Evolutionary conservation across 2,113 vertebrate species (phyloP).

Genomic region (Eupsittula cactorum): DNA sequence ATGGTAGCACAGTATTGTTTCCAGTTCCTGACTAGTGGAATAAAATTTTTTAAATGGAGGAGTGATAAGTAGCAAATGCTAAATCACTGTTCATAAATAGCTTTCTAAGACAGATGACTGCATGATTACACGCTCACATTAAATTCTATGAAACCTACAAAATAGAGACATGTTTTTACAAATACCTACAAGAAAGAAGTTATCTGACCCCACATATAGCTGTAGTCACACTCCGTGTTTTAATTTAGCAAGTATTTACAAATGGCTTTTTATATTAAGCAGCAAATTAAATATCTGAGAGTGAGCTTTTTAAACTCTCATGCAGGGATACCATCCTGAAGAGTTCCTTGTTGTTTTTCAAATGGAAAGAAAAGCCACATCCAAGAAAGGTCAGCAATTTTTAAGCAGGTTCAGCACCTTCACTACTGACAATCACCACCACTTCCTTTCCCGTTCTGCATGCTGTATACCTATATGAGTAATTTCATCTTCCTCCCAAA

Average conservation of each 20-base stretch:
- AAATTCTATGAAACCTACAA: background rate
- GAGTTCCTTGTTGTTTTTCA: background rate
- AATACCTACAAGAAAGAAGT: background rate
- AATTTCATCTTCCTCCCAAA: background rate
- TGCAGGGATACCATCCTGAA: background rate
- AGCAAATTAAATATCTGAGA: background rate
- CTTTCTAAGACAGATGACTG: conserved; percentile 15
- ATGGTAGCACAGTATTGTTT: conserved; percentile 19
- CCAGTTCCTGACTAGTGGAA: conserved; percentile 20
- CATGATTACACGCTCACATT: background rate
- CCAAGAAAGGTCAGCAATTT: background rate
- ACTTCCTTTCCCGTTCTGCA: background rate
- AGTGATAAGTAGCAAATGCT: conserved; percentile 29
- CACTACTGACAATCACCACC: background rate
- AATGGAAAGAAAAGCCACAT: background rate
- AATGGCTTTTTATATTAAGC: background rate
- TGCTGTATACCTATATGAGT: background rate
- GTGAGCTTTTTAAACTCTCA: background rate
- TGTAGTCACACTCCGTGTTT: background rate
- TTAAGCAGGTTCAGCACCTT: background rate
- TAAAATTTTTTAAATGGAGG: conserved; percentile 29
- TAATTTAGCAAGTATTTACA: background rate
- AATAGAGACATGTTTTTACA: background rate
- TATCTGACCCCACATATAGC: background rate
- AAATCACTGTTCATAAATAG: conserved; percentile 37